Base-by-base conservation (phyloP, 1,140 invertebrate genomes). In the Caenorhabditis brenneri region DNA sequence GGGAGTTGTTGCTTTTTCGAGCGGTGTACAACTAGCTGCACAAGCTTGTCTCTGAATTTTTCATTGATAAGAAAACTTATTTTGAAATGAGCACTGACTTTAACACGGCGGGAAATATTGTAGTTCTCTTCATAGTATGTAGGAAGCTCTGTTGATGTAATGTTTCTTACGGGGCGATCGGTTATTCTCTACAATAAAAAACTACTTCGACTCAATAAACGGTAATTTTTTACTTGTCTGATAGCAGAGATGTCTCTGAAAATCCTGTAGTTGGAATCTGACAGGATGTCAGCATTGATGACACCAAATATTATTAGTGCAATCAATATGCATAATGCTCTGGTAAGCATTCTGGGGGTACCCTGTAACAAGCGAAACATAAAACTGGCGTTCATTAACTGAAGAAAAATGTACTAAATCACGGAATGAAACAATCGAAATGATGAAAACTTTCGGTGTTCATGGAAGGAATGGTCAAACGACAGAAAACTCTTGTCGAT, bases 311-410 rank as follows among this genome's bases (percentile, higher is more conserved):
- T 74, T 9, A 42, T 74, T 1, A 31, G 31, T 74, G 65, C 65
- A 74, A 42, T 74, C n/a, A 39, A 42, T 33, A 74, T 74, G 65
- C 65, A 74, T 74, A 74, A 74, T 74, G 65, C 65, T 74, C 15
- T 74, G n/a, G 29, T 10, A 74, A 74, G 65, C 65, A 74, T 74
- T 42, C 65, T 74, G 65, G 65, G 65, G 65, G 65, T 74, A 74
- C 65, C 65, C 65, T 74, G 19, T 9, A 42, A 74, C 1, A 74
- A 22, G 31, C 2, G 16, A 33, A 65, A 33, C 10, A 65, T 65
- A 0, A 36, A 1, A 10, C 7, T 19, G n/a, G 19, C 33, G 24
- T 36, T 36, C 2, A 65, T 3, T 19, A 65, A 65, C n/a, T n/a
- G 55, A 19, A 29, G 24, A 1, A 58, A 58, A 29, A 29, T 24